phyloP scores from a whole-genome alignment of 1,140 invertebrate genomes.

The Sipha flava region DNA sequence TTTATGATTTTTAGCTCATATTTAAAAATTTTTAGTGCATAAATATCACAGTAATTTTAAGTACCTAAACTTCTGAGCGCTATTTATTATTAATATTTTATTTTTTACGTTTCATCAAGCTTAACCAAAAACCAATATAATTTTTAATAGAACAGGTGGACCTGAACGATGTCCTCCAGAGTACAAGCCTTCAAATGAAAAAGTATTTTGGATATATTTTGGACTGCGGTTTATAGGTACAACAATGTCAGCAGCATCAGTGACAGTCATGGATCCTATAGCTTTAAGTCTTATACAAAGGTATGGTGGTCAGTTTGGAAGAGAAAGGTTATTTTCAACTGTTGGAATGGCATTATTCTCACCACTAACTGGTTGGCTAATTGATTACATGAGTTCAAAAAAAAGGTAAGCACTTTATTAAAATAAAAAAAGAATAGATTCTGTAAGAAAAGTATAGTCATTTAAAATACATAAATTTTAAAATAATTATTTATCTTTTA shows the following conservation, averaged over 20 bases:
- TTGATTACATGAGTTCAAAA: slow-evolving; percentile 53
- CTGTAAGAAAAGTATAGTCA: no score
- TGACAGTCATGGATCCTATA: slow-evolving; percentile 74
- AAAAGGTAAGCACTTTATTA: background rate
- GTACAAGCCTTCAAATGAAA: slow-evolving; percentile 61
- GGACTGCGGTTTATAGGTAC: slow-evolving; percentile 62
- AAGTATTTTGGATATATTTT: slow-evolving; percentile 72
- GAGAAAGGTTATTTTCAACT: slow-evolving; percentile 67
- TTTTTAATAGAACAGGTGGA: slow-evolving; percentile 49
- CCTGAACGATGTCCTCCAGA: slow-evolving; percentile 64
- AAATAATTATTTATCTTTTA: no score
- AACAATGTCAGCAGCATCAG: slow-evolving; percentile 63
- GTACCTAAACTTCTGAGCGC: no score
- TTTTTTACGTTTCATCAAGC: no score
- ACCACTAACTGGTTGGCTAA: slow-evolving; percentile 65
- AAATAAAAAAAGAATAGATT: background rate
- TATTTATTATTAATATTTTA: no score
- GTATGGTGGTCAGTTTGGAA: slow-evolving; percentile 68
- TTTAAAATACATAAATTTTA: no score
- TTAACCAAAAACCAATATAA: slow-evolving; percentile 12
- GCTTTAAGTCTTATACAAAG: slow-evolving; percentile 70
- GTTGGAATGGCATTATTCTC: slow-evolving; percentile 72
- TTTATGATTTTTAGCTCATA: no score
- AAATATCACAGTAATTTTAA: no score
- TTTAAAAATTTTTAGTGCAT: no score